A percentile compares a stretch with the other conserved stretches of the same genome.
Conservation (phyloP, 2,797 vertebrate species). For the Hydrophis major region DNA sequence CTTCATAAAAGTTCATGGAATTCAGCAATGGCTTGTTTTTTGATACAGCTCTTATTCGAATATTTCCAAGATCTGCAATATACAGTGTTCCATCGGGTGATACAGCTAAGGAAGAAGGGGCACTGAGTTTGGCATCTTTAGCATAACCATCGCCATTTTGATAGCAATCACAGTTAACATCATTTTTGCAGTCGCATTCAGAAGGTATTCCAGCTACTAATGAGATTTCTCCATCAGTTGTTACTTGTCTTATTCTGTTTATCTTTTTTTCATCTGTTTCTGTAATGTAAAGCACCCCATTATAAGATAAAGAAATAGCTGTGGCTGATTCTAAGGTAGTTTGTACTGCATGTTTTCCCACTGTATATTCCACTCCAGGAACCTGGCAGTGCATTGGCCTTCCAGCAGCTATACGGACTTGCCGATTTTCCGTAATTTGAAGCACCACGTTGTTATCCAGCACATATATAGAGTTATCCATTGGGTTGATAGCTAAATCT, state of each 20-base stretch:
- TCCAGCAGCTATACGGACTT: constrained; percentile 92
- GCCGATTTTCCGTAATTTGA: constrained; percentile 92
- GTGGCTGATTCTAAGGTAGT: constrained; percentile 90
- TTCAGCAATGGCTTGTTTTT: constrained; percentile 83
- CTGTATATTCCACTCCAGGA: constrained; percentile 80
- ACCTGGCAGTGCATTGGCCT: constrained; percentile 93
- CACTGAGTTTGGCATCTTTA: constrained; percentile 93
- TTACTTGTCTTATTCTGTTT: constrained; percentile 91
- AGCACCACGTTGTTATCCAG: constrained; percentile 95
- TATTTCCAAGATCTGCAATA: constrained; percentile 95
- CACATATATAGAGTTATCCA: constrained; percentile 96
- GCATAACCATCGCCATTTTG: constrained; percentile 94
- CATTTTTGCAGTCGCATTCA: constrained; percentile 96
- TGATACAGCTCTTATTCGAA: constrained; percentile 89
- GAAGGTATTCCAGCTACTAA: constrained; percentile 89
- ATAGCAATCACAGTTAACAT: constrained; percentile 98
- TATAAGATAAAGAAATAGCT: constrained; percentile 90
- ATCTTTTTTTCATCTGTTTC: constrained; percentile 97
- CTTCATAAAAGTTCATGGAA: constrained; percentile 85
- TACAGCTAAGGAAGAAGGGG: constrained; percentile 90
- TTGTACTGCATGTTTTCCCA: constrained; percentile 85
- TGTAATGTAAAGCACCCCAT: constrained; percentile 87
- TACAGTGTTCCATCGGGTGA: constrained; percentile 93
- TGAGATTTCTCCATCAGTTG: constrained; percentile 93
- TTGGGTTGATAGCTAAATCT: constrained; percentile 91